Conservation (phyloP, 2,113 vertebrate genomes). For the Ceyx cyanopectus region DNA sequence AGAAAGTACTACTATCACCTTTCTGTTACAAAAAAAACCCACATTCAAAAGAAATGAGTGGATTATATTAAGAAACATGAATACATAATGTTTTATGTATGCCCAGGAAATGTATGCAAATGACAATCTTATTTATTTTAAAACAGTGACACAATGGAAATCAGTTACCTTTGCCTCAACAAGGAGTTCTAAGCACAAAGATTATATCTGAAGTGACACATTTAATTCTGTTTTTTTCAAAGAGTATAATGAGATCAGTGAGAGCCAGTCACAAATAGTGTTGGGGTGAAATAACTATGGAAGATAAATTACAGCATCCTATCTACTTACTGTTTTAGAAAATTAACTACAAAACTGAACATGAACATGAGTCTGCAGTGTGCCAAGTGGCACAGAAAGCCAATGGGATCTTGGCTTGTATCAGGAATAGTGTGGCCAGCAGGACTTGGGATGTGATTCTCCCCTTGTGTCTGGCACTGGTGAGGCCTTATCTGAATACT, state of each 20-base stretch:
- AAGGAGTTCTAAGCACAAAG: not conserved
- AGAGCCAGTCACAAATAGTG: not conserved
- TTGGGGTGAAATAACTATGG: not conserved
- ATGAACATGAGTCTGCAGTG: no score
- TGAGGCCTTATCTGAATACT: no score
- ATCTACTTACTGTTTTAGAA: not conserved
- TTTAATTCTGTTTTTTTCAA: conserved; percentile 33
- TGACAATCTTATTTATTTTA: conserved; percentile 39
- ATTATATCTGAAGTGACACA: conserved; percentile 35
- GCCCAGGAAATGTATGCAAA: conserved; percentile 32
- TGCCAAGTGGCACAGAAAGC: no score
- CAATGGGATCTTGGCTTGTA: no score
- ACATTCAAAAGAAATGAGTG: not conserved
- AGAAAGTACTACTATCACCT: not conserved
- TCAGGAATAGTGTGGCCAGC: no score
- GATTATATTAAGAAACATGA: conserved; percentile 48
- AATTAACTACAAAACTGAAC: not conserved
- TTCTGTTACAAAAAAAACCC: not conserved
- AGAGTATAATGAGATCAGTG: not conserved
- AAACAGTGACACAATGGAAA: conserved; percentile 9
- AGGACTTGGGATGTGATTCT: no score
- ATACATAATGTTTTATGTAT: not conserved
- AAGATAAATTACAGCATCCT: not conserved
- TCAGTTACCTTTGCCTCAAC: conserved; percentile 39
- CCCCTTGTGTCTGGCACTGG: no score